Evolutionary conservation across 2,797 vertebrate species (phyloP), one percentile per base, ranked within the genome.

Genomic region (Podarcis lilfordi): DNA sequence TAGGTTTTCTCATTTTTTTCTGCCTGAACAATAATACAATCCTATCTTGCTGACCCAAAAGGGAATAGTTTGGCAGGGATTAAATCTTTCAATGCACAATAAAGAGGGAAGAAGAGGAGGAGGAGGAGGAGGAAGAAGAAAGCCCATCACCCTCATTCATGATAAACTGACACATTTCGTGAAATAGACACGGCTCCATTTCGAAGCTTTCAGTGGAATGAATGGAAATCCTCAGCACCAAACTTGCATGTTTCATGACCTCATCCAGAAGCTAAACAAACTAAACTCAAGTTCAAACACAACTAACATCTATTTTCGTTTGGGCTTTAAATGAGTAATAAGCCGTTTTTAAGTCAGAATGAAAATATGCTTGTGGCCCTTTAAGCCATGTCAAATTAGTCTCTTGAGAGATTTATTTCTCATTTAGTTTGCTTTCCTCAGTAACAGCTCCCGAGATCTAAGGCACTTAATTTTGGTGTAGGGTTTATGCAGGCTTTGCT

Each of bases 381-480:
- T 84, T 90, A 93, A 94, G 61, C 29, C 43, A 77, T 79, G 64
- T 87, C 68, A 89, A 89, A 84, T 27, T 91, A 23, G 29, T 86
- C 32, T 89, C 78, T 55, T 61, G 55, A 71, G 86, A 92, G 55
- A 86, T 90, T 80, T 89, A 76, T 3, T 86, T 90, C 0, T 15
- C 59, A 2, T 43, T 1, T 88, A 64, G 40, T 91, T 90, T 37
- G 15, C 61, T 89, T 55, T 74, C 68, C 11, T 61, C 81, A 90
- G 29, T 68, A 80, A 84, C 7, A 86, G 55, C 21, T n/a, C 8
- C 86, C 85, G 13, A 43, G 59, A 72, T 50, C 85, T 89, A 64
- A 80, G 85, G 50, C 59, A 91, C 11, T 81, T 89, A 84, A 85
- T 78, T 2, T 91, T 0, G 1, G 82, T 91, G 75, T 76, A 68